Evolutionary conservation across 2,113 vertebrate species (phyloP).

Genomic region (Odontophorus gujanensis): DNA sequence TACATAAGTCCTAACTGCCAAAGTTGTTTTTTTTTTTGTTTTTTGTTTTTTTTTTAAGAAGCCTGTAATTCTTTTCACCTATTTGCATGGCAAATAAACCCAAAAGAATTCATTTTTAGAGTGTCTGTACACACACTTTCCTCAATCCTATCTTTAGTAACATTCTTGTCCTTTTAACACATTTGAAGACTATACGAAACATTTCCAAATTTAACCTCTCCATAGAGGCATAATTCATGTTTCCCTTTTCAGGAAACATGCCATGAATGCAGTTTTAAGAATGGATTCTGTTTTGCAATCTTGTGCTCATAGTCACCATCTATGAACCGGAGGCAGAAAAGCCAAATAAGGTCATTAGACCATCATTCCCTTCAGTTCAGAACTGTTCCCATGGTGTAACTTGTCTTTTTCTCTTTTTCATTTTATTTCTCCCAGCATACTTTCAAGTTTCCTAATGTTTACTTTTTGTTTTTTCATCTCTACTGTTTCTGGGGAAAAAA

Average conservation of each 20-base stretch:
- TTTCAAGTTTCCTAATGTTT: not conserved
- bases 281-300: conserved; percentile 6
- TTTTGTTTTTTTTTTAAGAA: not conserved
- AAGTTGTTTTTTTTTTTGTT: not conserved
- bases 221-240: conserved; percentile 13
- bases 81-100: not conserved
- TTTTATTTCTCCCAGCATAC: not conserved
- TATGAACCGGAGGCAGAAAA: not conserved
- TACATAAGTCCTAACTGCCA: not conserved
- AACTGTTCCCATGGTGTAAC: not conserved
- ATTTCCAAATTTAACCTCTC: conserved; percentile 38
- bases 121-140: not conserved
- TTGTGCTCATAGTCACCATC: not conserved
- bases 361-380: not conserved
- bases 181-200: not conserved
- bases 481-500: not conserved
- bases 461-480: not conserved
- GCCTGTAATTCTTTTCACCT: not conserved
- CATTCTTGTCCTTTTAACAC: conserved; percentile 28
- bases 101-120: not conserved
- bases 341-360: conserved; percentile 31
- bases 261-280: conserved; percentile 33
- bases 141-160: conserved; percentile 36
- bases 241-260: conserved; percentile 35
- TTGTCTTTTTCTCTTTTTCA: not conserved